These are phyloP conservation scores for Coendou prehensilis DNA, from an alignment of 2,797 vertebrate species.

Conservation along the genomic window DNA sequence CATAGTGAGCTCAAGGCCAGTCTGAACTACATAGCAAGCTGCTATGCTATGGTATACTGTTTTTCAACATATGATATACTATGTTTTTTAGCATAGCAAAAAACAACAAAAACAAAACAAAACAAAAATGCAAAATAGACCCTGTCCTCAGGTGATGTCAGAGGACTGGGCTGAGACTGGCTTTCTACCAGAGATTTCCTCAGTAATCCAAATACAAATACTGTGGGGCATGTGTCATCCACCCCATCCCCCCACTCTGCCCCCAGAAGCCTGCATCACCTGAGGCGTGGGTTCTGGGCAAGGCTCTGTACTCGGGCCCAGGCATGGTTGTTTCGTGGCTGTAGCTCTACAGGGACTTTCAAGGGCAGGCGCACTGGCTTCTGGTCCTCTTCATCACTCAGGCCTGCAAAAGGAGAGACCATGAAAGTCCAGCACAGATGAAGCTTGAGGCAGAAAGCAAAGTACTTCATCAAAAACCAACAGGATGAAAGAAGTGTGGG, in stretches of 20 bases:
- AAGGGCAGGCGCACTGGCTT: conserved; percentile 98
- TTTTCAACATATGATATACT: not conserved
- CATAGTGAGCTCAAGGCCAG: not conserved
- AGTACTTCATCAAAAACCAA: not conserved
- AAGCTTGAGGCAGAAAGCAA: not conserved
- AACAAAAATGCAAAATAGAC: not conserved
- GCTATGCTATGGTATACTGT: too few species aligned
- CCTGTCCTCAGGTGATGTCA: not conserved
- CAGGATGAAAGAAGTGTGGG: not conserved
- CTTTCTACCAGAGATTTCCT: not conserved
- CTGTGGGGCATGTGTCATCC: not conserved
- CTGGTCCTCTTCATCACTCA: conserved; percentile 99
- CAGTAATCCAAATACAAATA: not conserved
- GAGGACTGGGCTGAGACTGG: not conserved
- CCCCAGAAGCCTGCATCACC: conserved; percentile 87
- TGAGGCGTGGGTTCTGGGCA: conserved; percentile 98
- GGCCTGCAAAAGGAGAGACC: conserved; percentile 88
- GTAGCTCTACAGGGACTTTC: conserved; percentile 97
- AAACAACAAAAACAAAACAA: not conserved
- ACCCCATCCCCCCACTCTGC: not conserved
- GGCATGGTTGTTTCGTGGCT: conserved; percentile 96
- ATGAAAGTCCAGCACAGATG: not conserved
- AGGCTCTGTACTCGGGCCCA: conserved; percentile 98
- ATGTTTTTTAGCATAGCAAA: not conserved
- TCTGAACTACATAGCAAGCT: not conserved